Base-by-base conservation (phyloP, 2,113 vertebrate genomes). In the Isichthys henryi region DNA sequence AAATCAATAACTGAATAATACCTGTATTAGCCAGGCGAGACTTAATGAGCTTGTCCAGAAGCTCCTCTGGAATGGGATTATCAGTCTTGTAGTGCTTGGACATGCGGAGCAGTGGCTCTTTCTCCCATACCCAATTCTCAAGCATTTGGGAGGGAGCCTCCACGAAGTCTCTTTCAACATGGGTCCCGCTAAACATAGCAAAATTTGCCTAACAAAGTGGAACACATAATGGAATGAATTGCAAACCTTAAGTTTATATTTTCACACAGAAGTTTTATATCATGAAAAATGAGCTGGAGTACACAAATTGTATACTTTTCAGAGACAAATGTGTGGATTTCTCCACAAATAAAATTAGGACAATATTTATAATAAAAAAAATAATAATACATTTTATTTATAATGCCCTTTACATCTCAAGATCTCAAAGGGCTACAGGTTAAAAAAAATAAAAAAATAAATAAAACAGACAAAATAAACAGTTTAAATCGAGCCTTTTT, bases 91-190 rank as follows among this genome's bases (percentile, higher is more conserved):
- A 97, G 94, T 99, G 98, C 50, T 92, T 94, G 82, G 98, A 99
- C 98, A 99, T 99, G 49, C 97, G 95, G 90, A 95, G 95, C 91
- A 99, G 95, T 0, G 98, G 98, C 93, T 97, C 97, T 92, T 95
- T 95, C 94, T 99, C 98, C 98, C 98, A 99, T 35, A 99, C 98
- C 98, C 98, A 99, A 94, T 99, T 99, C 95, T 99, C 98, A 95
- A 99, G 82, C 98, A 99, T 99, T 96, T 99, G 98, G 0, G 98
- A 99, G 0, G 98, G 98, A 0, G 98, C 98, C 93, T 99, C 98
- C 85, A 99, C 98, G 0, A 99, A 99, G 92, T 99, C 98, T 7
- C 98, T 90, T 94, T 99, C 98, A 94, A 99, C 98, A 0, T 98
- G 97, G 0, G 98, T 99, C 86, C 98, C 98, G 0, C 98, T 99